Base-by-base conservation (phyloP, 2,797 vertebrate species). In the Morus bassanus region DNA sequence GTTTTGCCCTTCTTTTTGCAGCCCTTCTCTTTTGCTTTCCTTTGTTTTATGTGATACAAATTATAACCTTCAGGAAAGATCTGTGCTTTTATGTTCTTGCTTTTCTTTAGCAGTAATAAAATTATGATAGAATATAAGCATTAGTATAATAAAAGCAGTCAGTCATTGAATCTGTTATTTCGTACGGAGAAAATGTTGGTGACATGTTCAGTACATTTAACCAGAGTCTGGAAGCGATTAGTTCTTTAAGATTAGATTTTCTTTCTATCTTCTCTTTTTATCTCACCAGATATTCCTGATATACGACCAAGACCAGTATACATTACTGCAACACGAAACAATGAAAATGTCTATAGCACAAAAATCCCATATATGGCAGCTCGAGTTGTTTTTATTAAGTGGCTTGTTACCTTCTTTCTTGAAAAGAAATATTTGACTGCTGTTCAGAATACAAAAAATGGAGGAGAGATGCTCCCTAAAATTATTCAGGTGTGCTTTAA, bases 321-420 rank as follows among this genome's bases (percentile, higher is more conserved):
- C 77, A 97, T 99, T 96, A 97, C 98, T 64, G 98, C 98, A 92
- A 98, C 98, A 8, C 98, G 98, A 60, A 99, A 99, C 98, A 99
- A 98, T 82, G 99, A 99, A 97, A 99, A 98, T 94, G 98, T 98
- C 92, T 99, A 99, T 93, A 99, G 99, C 98, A 99, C 99, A 41
- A 98, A 99, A 94, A 99, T 99, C 96, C 99, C 99, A 60, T 99
- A 99, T 94, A 98, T 99, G 98, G 98, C 99, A 89, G 99, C 99
- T 91, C 99, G 99, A 43, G 99, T 99, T 96, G 98, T 98, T 97
- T 99, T 99, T 96, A 99, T 99, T 98, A 99, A 98, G 94, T 99
- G 99, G 99, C 98, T 99, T 59, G 99, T 99, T 97, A 99, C 99
- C 91, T 99, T 99, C 98, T 99, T 99, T 98, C 99, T 99, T 97